Conservation (phyloP, 2,888 invertebrate species). For the Chloroclystis v-ata region DNA sequence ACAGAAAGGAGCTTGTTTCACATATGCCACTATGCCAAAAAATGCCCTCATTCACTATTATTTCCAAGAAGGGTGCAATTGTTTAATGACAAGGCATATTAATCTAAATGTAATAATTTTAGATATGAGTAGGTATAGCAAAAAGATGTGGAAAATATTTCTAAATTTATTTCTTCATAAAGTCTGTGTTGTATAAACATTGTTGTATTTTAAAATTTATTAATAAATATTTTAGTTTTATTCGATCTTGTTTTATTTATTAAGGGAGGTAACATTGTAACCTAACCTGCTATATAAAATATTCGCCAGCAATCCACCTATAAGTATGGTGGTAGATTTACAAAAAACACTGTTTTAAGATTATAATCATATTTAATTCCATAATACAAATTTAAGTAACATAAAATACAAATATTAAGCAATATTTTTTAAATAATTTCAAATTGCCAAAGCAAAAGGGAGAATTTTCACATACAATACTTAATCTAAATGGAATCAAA, state of each 20-base stretch:
- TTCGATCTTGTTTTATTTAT: too few relatives aligned
- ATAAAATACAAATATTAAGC: slow-evolving; percentile 22
- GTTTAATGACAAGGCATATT: too few relatives aligned
- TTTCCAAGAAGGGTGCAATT: too few relatives aligned
- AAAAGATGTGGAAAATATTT: background rate
- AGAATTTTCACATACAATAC: slow-evolving; percentile 13
- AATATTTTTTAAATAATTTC: slow-evolving; percentile 15
- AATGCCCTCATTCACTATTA: too few relatives aligned
- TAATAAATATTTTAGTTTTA: slow-evolving; percentile 16
- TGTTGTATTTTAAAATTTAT: slow-evolving; percentile 25
- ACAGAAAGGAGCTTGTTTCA: too few relatives aligned
- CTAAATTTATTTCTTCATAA: background rate
- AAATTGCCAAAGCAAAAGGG: slow-evolving; percentile 23
- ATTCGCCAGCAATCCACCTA: too few relatives aligned
- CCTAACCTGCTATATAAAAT: too few relatives aligned
- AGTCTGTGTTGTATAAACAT: slow-evolving; percentile 7
- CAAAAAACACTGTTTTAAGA: slow-evolving; percentile 9
- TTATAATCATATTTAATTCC: slow-evolving; percentile 24
- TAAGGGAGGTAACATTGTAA: too few relatives aligned
- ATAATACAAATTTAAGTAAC: slow-evolving; percentile 19
- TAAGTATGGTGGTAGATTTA: too few relatives aligned
- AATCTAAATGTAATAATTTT: too few relatives aligned
- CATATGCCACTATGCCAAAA: too few relatives aligned
- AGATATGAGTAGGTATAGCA: too few relatives aligned
- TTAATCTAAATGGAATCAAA: slow-evolving; percentile 26